Evolutionary conservation across 1,140 invertebrate genomes (phyloP), one percentile per base, ranked within the genome.

Genomic region (Papilio dardanus): DNA sequence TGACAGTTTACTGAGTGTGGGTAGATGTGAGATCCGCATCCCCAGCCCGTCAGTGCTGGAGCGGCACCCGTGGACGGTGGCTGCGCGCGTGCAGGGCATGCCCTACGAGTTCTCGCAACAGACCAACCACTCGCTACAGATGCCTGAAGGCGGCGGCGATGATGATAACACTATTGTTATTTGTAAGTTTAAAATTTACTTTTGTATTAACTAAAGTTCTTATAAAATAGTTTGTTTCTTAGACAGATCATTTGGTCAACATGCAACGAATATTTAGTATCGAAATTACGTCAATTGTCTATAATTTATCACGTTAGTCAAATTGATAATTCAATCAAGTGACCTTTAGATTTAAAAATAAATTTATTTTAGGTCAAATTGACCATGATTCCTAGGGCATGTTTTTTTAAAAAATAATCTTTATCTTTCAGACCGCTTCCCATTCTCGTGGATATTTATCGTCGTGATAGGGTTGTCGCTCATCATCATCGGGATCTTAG

Each of bases 61-160:
- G 31, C 67, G 78, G 0, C 86, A 87, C 46, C 86, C 86, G 0
- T 91, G 89, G 89, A 88, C 86, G 30, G 74, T 91, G 0, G 86
- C 81, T 6, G 84, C 80, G 16, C 82, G 75, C 50, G 74, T 88
- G 42, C 24, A 8, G 0, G 85, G 87, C 7, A 78, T 80, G 1
- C 78, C 84, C 8, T 66, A 37, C 0, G 86, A 88, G 66, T 46
- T 85, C 0, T 58, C 81, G 0, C 69, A 71, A 42, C 67, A 71
- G 6, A 83, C 83, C 0, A 62, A 77, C 16, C 66, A 77, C n/a
- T 75, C 71, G 3, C 74, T 85, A 10, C n/a, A 40, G 1, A 19
- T 76, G 19, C 75, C 74, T 1, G 10, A 16, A 24, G 75, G 58
- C 6, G 31, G 30, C 12, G 54, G 21, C 14, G 24, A 62, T 62